These are phyloP conservation scores for Elephantulus edwardii DNA, from an alignment of 2,113 vertebrate genomes.

Conservation along the genomic window DNA sequence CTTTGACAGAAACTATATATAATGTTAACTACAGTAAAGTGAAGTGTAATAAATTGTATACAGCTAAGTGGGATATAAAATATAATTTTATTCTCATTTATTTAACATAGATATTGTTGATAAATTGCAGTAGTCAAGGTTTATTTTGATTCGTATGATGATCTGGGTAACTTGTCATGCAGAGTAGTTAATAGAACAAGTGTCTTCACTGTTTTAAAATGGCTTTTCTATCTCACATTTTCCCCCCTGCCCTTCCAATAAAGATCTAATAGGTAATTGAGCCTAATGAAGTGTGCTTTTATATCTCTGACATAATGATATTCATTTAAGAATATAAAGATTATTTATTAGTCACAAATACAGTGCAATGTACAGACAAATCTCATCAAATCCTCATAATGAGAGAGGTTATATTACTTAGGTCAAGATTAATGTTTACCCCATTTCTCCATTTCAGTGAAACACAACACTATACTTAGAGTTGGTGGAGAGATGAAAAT, in stretches of 20 bases:
- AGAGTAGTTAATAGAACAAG: not conserved
- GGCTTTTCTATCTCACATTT: not conserved
- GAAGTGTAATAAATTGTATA: not conserved
- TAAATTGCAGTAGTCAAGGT: not conserved
- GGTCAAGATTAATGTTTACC: constrained; percentile 3
- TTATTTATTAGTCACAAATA: constrained; percentile 41
- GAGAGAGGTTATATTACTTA: not conserved
- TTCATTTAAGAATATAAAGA: constrained; percentile 42
- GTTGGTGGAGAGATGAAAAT: not conserved
- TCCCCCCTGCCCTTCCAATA: not conserved
- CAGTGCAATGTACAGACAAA: constrained; percentile 14
- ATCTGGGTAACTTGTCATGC: not conserved
- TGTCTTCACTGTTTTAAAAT: constrained; percentile 46
- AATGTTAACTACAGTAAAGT: constrained; percentile 8
- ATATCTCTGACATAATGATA: constrained; percentile 43
- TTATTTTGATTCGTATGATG: not conserved
- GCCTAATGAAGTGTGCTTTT: constrained; percentile 52
- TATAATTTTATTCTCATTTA: not conserved
- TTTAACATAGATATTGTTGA: not conserved
- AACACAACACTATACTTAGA: not conserved
- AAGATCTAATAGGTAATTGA: constrained; percentile 36
- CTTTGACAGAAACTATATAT: not conserved
- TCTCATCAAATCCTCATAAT: not conserved
- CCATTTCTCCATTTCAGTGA: constrained; percentile 20
- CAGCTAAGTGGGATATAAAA: not conserved